Evolutionary conservation across 2,888 invertebrate species (phyloP), one percentile per base, ranked within the genome.

Genomic region (Furcula furcula): DNA sequence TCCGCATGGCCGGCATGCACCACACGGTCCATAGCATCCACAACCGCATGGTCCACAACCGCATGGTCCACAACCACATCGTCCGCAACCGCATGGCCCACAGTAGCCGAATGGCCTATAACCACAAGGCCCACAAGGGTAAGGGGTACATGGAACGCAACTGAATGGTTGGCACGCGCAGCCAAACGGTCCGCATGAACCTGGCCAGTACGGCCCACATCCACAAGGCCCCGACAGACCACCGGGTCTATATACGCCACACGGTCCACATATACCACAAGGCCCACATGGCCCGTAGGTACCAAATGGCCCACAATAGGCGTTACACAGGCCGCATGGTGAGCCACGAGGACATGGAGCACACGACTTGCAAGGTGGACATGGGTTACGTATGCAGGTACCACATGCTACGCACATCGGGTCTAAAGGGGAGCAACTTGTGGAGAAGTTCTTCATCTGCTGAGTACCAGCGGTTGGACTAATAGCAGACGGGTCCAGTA

Each of bases 71-170:
- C 45, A 45, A 7, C 54, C 59, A 0, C 47, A 46, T 0, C 55
- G 52, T 14, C 60, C 56, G 0, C 58, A 50, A 0, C 45, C 46
- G n/a, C 47, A 47, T 0, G 50, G 46, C 0, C 43, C 48, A 27
- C 40, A 51, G 0, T 47, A 46, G 0, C 52, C 50, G 18, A 47
- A 59, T 0, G 46, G 36, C 0, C 42, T 38, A 23, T 47, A 48
- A 11, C 13, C 34, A 0, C 50, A 46, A n/a, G n/a, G n/a, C n/a
- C n/a, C n/a, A n/a, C n/a, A n/a, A n/a, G n/a, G n/a, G n/a, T n/a
- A n/a, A n/a, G n/a, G n/a, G n/a, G n/a, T n/a, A n/a, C n/a, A n/a
- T n/a, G n/a, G n/a, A n/a, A n/a, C n/a, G n/a, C n/a, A n/a, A n/a
- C n/a, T n/a, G n/a, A n/a, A 1, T 18, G 29, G 16, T 10, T 50